phyloP scores from a whole-genome alignment of 2,888 invertebrate species.

The Synanthedon myopaeformis region DNA sequence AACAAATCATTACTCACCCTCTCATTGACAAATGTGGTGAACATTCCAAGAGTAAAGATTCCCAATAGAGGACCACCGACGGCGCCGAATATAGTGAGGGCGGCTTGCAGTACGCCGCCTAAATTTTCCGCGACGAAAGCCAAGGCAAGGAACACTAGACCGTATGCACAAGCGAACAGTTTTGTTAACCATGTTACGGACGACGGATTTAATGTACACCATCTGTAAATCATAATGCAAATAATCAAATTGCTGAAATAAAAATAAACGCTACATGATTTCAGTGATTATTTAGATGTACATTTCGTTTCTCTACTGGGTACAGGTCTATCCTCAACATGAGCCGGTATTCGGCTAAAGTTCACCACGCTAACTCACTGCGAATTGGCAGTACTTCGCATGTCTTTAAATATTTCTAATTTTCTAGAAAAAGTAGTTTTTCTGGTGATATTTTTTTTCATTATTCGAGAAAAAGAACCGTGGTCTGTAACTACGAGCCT shows the following conservation, averaged over 20 bases:
- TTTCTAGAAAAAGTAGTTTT: too few species aligned
- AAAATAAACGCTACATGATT: too few species aligned
- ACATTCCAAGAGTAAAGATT: slow-evolving; percentile 88
- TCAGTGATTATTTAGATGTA: too few species aligned
- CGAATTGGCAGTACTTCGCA: too few species aligned
- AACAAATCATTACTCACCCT: slow-evolving; percentile 46
- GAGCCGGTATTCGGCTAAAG: too few species aligned
- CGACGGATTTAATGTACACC: slow-evolving; percentile 34
- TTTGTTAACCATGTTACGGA: slow-evolving; percentile 71
- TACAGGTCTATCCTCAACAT: too few species aligned
- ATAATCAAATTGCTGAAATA: neutral
- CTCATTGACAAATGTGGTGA: slow-evolving; percentile 79
- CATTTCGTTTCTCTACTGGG: too few species aligned
- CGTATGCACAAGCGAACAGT: slow-evolving; percentile 78
- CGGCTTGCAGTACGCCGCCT: slow-evolving; percentile 89
- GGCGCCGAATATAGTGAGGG: slow-evolving; percentile 87
- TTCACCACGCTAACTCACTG: too few species aligned
- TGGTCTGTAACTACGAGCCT: too few species aligned
- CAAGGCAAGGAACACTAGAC: slow-evolving; percentile 80
- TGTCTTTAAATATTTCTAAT: too few species aligned
- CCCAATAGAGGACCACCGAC: slow-evolving; percentile 90
- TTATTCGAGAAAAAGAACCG: too few species aligned
- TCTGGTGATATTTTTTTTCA: too few species aligned
- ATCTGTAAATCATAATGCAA: slow-evolving; percentile 22
- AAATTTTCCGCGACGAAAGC: slow-evolving; percentile 86